These are phyloP conservation scores for Poeciliopsis occidentalis DNA, from an alignment of 2,113 vertebrate genomes.

Conservation along the genomic window DNA sequence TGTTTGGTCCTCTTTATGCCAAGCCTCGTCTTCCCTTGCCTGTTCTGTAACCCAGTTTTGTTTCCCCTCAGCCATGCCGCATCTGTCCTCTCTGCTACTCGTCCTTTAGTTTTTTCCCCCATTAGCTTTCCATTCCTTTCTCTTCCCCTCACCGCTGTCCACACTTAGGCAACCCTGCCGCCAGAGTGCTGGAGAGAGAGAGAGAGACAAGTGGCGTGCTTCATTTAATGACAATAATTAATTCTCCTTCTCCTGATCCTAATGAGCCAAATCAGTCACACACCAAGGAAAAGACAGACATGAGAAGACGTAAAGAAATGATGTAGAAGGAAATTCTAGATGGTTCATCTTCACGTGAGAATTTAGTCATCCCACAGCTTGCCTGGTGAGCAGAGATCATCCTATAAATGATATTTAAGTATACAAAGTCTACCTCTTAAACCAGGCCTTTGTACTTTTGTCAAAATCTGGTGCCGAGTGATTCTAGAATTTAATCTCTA, in stretches of 20 bases:
- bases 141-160: slow-evolving; percentile 44
- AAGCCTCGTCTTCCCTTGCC: neutral
- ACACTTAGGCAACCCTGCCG: slow-evolving; percentile 64
- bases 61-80: slow-evolving; percentile 10
- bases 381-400: slow-evolving; percentile 28
- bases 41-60: slow-evolving; percentile 1
- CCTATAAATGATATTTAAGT: slow-evolving; percentile 12
- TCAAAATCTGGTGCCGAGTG: no score
- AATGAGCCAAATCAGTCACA: slow-evolving; percentile 79
- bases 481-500: no score
- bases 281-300: slow-evolving; percentile 18
- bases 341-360: slow-evolving; percentile 28
- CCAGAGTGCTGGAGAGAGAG: slow-evolving; percentile 31
- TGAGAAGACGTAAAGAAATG: slow-evolving; percentile 5
- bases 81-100: slow-evolving; percentile 12
- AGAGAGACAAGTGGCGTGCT: slow-evolving; percentile 49
- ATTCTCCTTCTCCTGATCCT: slow-evolving; percentile 71
- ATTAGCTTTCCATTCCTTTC: slow-evolving; percentile 28
- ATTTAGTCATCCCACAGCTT: slow-evolving; percentile 28
- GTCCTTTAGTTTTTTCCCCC: neutral
- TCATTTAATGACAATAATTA: slow-evolving; percentile 81
- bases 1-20: slow-evolving; percentile 1
- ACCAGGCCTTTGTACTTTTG: no score
- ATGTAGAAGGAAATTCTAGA: slow-evolving; percentile 54
- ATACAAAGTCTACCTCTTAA: neutral